Base-by-base conservation (phyloP, 1,140 invertebrate genomes). In the Bombus superbus region DNA sequence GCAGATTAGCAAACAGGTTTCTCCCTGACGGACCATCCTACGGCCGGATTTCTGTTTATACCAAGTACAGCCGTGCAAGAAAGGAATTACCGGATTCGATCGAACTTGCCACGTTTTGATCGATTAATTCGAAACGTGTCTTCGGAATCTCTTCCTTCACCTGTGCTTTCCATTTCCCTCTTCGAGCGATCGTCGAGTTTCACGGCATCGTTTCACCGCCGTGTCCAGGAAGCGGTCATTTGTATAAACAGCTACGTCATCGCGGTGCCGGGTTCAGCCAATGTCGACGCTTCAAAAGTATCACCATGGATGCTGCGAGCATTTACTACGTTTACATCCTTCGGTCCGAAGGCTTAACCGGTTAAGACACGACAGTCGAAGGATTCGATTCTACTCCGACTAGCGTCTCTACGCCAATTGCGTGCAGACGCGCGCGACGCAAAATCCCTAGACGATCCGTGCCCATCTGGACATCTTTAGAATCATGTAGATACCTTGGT, bases 1-100 rank as follows among this genome's bases (percentile, higher is more conserved):
- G 78, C 18, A 59, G 81, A 86, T 86, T 83, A 83, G 85, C 73
- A 86, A 86, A 86, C 85, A 83, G 85, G 85, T 86, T 86, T 83
- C 73, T 47, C 38, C 76, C 68, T n/a, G 42, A 38, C 74, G 66
- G 38, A 72, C 47, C 76, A 53, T 64, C 32, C 35, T 42, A 11
- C 32, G 13, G 10, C 13, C 13, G 77, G 28, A 44, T 44, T 40
- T 44, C 75, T 44, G 68, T 71, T 79, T 72, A 47, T 80, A 5
- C 35, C 32, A 15, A 40, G 81, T 40, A 73, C 13, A 28, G 42
- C 32, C 66, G 40, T 8, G 82, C 64, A 71, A 84, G 75, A 72
- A 84, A 79, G 53, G 66, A 84, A 79, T 79, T 47, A 47, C 53
- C 44, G 11, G 82, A 72, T 71, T 79, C 82, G 22, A 84, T 84